phyloP scores from a whole-genome alignment of 2,113 vertebrate species.

The Argyrosomus japonicus region DNA sequence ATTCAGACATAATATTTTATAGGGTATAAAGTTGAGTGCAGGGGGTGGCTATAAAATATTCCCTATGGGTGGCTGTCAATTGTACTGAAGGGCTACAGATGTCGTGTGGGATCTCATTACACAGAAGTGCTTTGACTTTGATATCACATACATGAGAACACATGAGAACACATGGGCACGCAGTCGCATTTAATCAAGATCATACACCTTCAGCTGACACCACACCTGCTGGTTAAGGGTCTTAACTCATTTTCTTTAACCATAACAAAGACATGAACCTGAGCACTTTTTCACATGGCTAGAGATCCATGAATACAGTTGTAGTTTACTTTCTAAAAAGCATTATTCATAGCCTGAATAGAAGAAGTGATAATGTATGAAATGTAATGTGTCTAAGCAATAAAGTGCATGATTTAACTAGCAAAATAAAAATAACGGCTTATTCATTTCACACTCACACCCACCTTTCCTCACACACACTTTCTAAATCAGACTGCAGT shows the following conservation, averaged over 20 bases:
- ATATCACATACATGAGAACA: constrained; percentile 55
- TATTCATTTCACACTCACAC: constrained; percentile 7
- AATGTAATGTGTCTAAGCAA: background rate
- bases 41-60: constrained; percentile 21
- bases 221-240: constrained; percentile 36
- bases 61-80: constrained; percentile 43
- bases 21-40: constrained; percentile 18
- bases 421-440: constrained; percentile 19
- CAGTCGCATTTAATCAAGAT: constrained; percentile 40
- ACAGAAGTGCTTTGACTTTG: constrained; percentile 48
- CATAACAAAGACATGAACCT: constrained; percentile 4
- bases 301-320: background rate
- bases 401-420: background rate
- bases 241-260: constrained; percentile 7
- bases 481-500: constrained; percentile 31
- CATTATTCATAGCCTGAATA: background rate
- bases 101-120: constrained; percentile 74
- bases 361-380: background rate
- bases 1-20: constrained; percentile 44
- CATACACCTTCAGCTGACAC: constrained; percentile 28
- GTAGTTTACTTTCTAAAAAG: background rate
- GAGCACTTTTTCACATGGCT: background rate
- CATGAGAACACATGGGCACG: constrained; percentile 44
- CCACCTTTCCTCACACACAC: constrained; percentile 30
- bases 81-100: constrained; percentile 56